Evolutionary conservation across 2,888 invertebrate species (phyloP).

Genomic region (Melipona beecheii): DNA sequence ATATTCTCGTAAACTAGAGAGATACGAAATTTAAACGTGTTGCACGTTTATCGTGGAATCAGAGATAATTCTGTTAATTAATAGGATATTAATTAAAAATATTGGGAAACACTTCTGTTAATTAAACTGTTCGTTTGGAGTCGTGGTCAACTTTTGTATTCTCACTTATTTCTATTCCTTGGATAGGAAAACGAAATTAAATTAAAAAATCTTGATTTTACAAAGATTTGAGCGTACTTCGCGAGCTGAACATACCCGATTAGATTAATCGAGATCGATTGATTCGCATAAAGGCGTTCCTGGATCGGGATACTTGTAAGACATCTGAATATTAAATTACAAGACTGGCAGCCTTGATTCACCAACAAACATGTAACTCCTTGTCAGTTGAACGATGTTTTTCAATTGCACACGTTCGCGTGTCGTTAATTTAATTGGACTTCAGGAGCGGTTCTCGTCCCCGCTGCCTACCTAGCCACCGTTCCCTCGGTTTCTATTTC

Average conservation of each 20-base stretch:
- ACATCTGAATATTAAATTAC: constrained; percentile 30
- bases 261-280: neutral
- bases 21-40: neutral
- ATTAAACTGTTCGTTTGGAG: neutral
- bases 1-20: neutral
- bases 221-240: neutral
- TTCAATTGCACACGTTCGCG: constrained; percentile 37
- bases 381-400: constrained; percentile 36
- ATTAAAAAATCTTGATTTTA: neutral
- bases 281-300: neutral
- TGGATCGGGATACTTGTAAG: neutral
- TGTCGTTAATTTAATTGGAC: constrained; percentile 50
- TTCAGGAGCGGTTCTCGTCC: constrained; percentile 20
- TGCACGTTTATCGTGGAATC: neutral
- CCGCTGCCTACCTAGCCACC: neutral
- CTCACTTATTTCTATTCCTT: neutral
- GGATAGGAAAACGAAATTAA: neutral
- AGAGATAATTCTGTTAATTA: neutral
- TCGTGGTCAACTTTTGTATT: neutral
- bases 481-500: constrained; percentile 14
- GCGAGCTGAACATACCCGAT: neutral
- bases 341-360: constrained; percentile 10
- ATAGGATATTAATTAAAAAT: neutral
- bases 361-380: constrained; percentile 29
- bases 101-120: neutral